Evolutionary conservation across 2,113 vertebrate species (phyloP), one percentile per base, ranked within the genome.

Genomic region (Zootoca vivipara): DNA sequence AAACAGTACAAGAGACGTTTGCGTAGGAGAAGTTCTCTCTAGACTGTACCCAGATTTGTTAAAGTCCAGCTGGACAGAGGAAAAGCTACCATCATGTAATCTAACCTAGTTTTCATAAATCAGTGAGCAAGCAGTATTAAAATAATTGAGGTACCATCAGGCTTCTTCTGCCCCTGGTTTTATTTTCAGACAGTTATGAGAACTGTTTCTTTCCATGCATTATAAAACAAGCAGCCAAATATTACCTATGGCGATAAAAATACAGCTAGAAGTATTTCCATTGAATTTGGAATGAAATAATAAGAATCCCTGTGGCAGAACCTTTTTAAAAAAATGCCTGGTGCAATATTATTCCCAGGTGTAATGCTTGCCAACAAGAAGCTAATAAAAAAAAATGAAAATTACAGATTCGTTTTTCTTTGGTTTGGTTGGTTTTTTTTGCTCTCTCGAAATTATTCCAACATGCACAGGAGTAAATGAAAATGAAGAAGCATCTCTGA

Each of bases 181-280:
- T 77, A 35, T 96, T 96, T 96, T 95, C 92, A 95, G 96, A 96
- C 95, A 97, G 95, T 96, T 96, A 93, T 90, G 92, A 94, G 92
- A 95, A 97, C 96, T 96, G 95, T 96, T 96, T 96, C 92, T 95
- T 52, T 96, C 96, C 97, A 97, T 97, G 97, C 97, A 97, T 96
- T 83, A 96, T 96, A 96, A 97, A 95, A 96, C 96, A 96, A 96
- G 94, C 94, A 96, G 97, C 96, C 97, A 97, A 97, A 97, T 97
- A 97, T 87, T 94, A 93, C 94, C 95, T 95, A 95, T 96, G 97
- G 95, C 96, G 96, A 96, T 96, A 95, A 96, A 96, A 96, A 96
- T 96, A 94, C 87, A 89, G 96, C 94, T 96, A 95, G 95, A 97
- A 95, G 95, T 96, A 96, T 96, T 97, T 97, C 96, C 96, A 97